A percentile compares a stretch with the other conserved stretches of the same genome.
These are phyloP conservation scores for Pteropus rufus DNA, from an alignment of 2,797 vertebrate genomes.

Conservation along the genomic window DNA sequence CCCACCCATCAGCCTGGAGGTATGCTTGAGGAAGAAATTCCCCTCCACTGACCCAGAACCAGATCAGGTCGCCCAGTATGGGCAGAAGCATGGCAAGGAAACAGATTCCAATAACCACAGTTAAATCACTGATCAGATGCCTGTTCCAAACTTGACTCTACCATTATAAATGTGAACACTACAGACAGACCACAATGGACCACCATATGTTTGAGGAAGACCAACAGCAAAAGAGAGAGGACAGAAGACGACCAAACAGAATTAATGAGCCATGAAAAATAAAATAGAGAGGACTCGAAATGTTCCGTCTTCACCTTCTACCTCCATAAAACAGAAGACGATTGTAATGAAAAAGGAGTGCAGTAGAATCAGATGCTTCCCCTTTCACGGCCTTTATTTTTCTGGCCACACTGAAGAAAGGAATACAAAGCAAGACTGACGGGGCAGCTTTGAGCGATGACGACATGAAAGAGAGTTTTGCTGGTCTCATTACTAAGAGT, in stretches of 20 bases:
- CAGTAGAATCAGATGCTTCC: neutral
- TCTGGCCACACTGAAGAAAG: neutral
- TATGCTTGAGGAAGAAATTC: neutral
- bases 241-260: neutral
- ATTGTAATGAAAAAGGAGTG: neutral
- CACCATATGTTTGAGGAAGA: neutral
- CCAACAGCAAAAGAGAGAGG: neutral
- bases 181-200: neutral
- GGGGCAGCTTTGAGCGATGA: neutral
- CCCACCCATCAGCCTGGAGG: neutral
- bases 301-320: neutral
- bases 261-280: neutral
- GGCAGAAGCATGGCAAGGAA: neutral
- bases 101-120: neutral
- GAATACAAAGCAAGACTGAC: neutral
- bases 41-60: slow-evolving; percentile 1
- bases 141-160: neutral
- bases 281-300: neutral
- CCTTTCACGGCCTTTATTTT: neutral
- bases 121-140: neutral
- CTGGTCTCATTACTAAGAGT: neutral
- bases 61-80: neutral
- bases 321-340: neutral
- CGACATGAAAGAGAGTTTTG: neutral
- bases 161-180: neutral